phyloP scores from a whole-genome alignment of 2,888 invertebrate genomes.

The Oscheius myriophilus region DNA sequence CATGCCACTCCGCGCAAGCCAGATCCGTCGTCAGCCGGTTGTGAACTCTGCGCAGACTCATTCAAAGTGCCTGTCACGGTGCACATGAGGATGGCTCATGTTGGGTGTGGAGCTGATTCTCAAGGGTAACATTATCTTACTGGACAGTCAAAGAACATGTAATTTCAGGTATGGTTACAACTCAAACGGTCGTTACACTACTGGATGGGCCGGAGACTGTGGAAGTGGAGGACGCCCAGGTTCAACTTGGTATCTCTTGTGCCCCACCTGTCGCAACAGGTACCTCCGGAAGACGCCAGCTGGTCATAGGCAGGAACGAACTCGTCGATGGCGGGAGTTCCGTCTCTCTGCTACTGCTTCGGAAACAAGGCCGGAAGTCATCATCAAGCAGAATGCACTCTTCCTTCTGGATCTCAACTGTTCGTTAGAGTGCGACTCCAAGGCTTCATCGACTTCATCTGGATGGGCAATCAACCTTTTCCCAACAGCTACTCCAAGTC shows the following conservation, averaged over 20 bases:
- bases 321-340: constrained; percentile 59
- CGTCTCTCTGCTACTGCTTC: constrained; percentile 50
- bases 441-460: constrained; percentile 72
- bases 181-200: constrained; percentile 84
- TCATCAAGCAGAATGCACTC: constrained; percentile 90
- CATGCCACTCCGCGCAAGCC: background rate
- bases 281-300: constrained; percentile 74
- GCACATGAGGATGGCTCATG: constrained; percentile 89
- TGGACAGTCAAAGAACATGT: background rate
- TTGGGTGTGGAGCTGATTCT: constrained; percentile 88
- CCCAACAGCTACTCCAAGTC: constrained; percentile 51
- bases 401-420: constrained; percentile 84
- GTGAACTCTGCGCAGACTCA: constrained; percentile 85
- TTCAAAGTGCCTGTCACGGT: constrained; percentile 82
- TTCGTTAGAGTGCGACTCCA: constrained; percentile 58
- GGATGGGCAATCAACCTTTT: constrained; percentile 74
- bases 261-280: constrained; percentile 88
- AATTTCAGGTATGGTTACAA: constrained; percentile 85
- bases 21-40: constrained; percentile 73
- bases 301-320: constrained; percentile 59
- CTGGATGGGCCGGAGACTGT: constrained; percentile 88
- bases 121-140: constrained; percentile 22
- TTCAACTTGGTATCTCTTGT: constrained; percentile 84
- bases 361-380: constrained; percentile 56
- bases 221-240: constrained; percentile 84